Evolutionary conservation across 2,797 vertebrate genomes (phyloP), one percentile per base, ranked within the genome.

Genomic region (Pseudomugil tenellus): DNA sequence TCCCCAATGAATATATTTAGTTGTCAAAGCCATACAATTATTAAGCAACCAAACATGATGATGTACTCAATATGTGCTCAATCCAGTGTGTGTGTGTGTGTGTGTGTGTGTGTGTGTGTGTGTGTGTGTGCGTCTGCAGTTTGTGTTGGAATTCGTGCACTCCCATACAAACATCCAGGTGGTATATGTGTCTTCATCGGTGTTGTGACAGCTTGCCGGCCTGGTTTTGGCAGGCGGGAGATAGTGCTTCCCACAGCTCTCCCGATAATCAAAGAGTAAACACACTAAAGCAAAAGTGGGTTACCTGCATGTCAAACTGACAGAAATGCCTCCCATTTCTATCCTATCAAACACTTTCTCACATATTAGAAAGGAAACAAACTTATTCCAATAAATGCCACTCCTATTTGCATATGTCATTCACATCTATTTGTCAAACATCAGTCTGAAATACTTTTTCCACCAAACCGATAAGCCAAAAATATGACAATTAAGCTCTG

Each of bases 271-370:
- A 93, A 93, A 93, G 86, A 83, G 74, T 86, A 91, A 90, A 90
- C 84, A 90, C 17, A 72, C 74, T 35, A 48, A 74, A 89, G 92
- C 76, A 88, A 86, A 92, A 93, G 84, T 93, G 91, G 91, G 91
- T 92, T 92, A 92, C 85, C 87, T 85, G 88, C 78, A 89, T 91
- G 87, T 92, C 90, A 92, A 89, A 80, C 86, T 90, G 87, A 89
- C 86, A 89, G 76, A 83, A 82, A 77, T 84, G 54, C 76, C 67
- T 74, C 43, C 67, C 17, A 48, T 83, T 53, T 71, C 76, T 23
- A 48, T 67, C 72, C 70, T 64, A 56, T 77, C 77, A 84, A 68
- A 58, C 58, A 58, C 53, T 25, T 63, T 69, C 67, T 58, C 49
- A 63, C 58, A 80, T 72, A 80, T 76, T 64, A 76, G 53, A 25